Percentiles rank a stretch among this genome's conserved stretches.
These are phyloP conservation scores for Drosophila rellima DNA, from an alignment of 2,888 invertebrate species.

Conservation along the genomic window DNA sequence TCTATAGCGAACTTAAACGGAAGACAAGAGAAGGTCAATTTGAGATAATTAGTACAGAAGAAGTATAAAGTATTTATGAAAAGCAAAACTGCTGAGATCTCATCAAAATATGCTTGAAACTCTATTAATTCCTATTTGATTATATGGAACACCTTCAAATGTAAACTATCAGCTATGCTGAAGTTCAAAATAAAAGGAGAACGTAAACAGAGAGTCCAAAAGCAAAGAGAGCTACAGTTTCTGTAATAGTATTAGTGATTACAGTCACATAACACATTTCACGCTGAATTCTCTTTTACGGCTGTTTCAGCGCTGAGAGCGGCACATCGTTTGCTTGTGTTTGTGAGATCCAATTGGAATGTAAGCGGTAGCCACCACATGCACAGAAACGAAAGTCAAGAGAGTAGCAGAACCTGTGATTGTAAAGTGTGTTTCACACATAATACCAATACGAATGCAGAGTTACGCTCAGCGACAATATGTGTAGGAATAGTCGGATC, in stretches of 20 bases:
- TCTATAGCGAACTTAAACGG: background rate
- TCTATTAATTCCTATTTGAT: background rate
- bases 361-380: background rate
- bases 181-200: background rate
- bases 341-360: background rate
- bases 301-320: conserved; percentile 7
- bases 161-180: conserved; percentile 6
- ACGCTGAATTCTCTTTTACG: background rate
- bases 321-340: background rate
- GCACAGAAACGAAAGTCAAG: background rate
- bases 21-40: background rate
- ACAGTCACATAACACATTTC: background rate
- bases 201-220: conserved; percentile 18
- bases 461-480: conserved; percentile 4
- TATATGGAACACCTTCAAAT: background rate
- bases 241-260: conserved; percentile 8
- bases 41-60: background rate
- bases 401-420: conserved; percentile 4
- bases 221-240: conserved; percentile 7
- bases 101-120: background rate
- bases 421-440: conserved; percentile 6
- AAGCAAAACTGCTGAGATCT: background rate
- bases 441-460: conserved; percentile 3
- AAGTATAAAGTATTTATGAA: background rate
- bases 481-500: conserved; percentile 2